Evolutionary conservation across 2,888 invertebrate species (phyloP).

Genomic region (Agrypnus murinus): DNA sequence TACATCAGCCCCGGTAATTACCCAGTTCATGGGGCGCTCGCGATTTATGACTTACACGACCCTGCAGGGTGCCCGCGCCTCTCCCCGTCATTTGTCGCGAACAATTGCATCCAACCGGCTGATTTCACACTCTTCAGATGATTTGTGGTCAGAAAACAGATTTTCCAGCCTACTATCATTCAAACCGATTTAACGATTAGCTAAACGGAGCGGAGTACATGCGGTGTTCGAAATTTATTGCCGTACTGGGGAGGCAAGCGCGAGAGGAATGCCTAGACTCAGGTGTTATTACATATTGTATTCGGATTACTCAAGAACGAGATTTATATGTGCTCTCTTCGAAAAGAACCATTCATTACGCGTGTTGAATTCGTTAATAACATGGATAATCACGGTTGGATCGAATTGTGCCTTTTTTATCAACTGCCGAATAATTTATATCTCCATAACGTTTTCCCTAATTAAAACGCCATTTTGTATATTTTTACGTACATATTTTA

Average conservation of each 20-base stretch:
- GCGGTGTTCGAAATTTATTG: conserved; percentile 60
- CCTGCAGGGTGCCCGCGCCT: conserved; percentile 64
- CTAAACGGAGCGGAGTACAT: conserved; percentile 64
- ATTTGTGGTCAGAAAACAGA: conserved; percentile 65
- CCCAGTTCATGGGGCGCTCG: conserved; percentile 63
- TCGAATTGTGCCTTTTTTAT: too few species aligned
- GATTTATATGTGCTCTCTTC: conserved; percentile 40
- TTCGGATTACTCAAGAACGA: conserved; percentile 51
- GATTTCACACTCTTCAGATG: conserved; percentile 64
- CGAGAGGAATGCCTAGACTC: conserved; percentile 51
- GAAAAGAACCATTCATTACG: conserved; percentile 38
- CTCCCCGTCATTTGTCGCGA: conserved; percentile 65
- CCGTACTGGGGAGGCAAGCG: conserved; percentile 47
- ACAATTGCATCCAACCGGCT: conserved; percentile 65
- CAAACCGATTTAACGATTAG: conserved; percentile 65
- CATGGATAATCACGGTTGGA: background rate
- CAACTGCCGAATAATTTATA: too few species aligned
- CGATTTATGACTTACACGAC: conserved; percentile 63
- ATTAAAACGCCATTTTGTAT: too few species aligned
- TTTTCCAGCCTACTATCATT: conserved; percentile 64
- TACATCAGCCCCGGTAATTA: conserved; percentile 67
- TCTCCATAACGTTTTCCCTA: too few species aligned
- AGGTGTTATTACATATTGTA: conserved; percentile 57
- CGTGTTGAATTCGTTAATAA: conserved; percentile 34
- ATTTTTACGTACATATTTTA: too few species aligned